Evolutionary conservation across 2,888 invertebrate genomes (phyloP).

Genomic region (Pyrgus malvae): DNA sequence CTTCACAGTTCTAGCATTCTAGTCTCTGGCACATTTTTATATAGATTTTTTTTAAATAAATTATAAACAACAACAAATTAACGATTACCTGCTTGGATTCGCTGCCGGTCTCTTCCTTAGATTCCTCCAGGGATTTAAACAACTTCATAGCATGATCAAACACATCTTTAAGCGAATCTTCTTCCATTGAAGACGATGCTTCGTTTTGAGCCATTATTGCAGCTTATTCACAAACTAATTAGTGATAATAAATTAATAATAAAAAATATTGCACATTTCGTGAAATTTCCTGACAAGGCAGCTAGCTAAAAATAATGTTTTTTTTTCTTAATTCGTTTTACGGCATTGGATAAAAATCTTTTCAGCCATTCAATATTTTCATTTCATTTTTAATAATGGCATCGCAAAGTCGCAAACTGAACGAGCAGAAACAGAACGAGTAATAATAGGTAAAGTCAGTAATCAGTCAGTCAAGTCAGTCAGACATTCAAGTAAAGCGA

Average conservation of each 20-base stretch:
- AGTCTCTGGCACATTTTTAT: no score
- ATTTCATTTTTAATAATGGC: no score
- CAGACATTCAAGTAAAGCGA: no score
- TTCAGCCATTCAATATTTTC: no score
- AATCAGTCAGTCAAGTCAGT: no score
- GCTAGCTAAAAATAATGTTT: no score
- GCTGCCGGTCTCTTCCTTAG: slow-evolving; percentile 86
- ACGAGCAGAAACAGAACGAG: no score
- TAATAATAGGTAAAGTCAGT: no score
- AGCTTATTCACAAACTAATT: background rate
- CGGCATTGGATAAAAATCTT: no score
- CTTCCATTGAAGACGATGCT: slow-evolving; percentile 49
- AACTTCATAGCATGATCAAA: slow-evolving; percentile 87
- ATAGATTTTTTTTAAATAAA: background rate
- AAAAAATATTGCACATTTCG: background rate
- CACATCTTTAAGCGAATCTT: slow-evolving; percentile 63
- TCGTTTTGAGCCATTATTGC: slow-evolving; percentile 46
- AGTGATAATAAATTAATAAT: background rate
- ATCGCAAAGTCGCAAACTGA: no score
- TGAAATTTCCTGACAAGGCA: background rate
- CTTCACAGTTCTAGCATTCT: background rate
- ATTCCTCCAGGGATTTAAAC: slow-evolving; percentile 84
- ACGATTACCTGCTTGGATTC: slow-evolving; percentile 84
- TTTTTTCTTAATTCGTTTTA: no score
- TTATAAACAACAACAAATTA: background rate